Percentiles rank a stretch among this genome's conserved stretches.
Conservation (phyloP, 2,113 vertebrate genomes). For the Dryoscopus gambensis region DNA sequence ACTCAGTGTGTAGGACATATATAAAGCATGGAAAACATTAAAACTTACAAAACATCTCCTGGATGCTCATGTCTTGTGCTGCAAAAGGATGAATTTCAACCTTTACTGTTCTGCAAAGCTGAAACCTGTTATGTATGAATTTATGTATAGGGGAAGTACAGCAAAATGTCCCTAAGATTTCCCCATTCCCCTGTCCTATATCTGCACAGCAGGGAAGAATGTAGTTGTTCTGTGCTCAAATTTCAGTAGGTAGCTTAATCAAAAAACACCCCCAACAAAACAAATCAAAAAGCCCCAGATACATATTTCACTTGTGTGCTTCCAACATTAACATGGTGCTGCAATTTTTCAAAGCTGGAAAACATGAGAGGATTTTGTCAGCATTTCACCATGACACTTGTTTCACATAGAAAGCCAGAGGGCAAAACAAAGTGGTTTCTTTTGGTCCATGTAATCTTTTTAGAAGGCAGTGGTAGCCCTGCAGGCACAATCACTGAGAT, state of each 20-base stretch:
- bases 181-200: neutral
- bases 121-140: neutral
- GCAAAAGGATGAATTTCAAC: neutral
- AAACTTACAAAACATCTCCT: neutral
- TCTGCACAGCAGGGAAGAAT: neutral
- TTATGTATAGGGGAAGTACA: neutral
- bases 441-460: constrained; percentile 55
- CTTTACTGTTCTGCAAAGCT: neutral
- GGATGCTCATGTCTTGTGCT: neutral
- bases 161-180: neutral
- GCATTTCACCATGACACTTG: constrained; percentile 48
- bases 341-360: constrained; percentile 28
- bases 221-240: neutral
- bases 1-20: neutral
- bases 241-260: neutral
- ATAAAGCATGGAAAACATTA: neutral
- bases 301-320: neutral
- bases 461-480: constrained; percentile 34
- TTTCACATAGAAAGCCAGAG: constrained; percentile 61
- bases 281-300: neutral
- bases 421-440: constrained; percentile 63
- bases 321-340: neutral
- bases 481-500: constrained; percentile 13
- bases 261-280: neutral
- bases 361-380: constrained; percentile 51